A percentile compares a stretch with the other conserved stretches of the same genome.
Conservation (phyloP, 2,797 vertebrate genomes). For the Acrossocheilus fasciatus region DNA sequence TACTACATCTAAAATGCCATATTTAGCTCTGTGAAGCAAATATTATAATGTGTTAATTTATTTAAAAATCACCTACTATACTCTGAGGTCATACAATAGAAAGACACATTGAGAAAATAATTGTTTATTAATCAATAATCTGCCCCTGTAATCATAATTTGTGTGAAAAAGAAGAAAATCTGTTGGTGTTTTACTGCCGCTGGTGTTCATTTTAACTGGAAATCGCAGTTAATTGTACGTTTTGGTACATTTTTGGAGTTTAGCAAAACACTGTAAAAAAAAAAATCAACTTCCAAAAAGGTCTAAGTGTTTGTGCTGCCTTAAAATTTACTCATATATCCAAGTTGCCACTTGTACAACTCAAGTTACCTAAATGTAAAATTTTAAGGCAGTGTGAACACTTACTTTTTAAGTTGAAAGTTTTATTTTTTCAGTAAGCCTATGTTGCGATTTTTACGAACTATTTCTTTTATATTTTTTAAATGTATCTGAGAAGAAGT, state of each 20-base stretch:
- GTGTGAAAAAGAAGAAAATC: not conserved
- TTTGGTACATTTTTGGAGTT: not conserved
- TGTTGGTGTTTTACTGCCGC: not conserved
- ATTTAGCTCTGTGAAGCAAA: not conserved
- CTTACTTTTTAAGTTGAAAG: not conserved
- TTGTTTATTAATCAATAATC: not conserved
- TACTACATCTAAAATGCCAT: not conserved
- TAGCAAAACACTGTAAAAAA: not conserved
- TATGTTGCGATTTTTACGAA: not conserved
- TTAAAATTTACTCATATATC: not conserved
- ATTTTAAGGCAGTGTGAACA: too few species aligned
- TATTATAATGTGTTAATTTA: not conserved
- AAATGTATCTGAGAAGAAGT: not conserved
- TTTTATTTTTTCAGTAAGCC: too few species aligned
- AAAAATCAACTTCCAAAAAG: not conserved
- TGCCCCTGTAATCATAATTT: not conserved
- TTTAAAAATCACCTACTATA: not conserved
- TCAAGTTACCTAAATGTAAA: not conserved
- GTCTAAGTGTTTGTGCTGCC: not conserved
- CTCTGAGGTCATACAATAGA: not conserved
- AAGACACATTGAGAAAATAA: not conserved
- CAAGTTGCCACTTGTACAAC: not conserved
- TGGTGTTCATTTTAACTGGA: not conserved
- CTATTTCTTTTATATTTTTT: not conserved
- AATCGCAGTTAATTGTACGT: not conserved